Percentiles rank a stretch among this genome's conserved stretches.
Evolutionary conservation across 1,140 invertebrate species (phyloP).

Genomic region (Diploscapter pachys): DNA sequence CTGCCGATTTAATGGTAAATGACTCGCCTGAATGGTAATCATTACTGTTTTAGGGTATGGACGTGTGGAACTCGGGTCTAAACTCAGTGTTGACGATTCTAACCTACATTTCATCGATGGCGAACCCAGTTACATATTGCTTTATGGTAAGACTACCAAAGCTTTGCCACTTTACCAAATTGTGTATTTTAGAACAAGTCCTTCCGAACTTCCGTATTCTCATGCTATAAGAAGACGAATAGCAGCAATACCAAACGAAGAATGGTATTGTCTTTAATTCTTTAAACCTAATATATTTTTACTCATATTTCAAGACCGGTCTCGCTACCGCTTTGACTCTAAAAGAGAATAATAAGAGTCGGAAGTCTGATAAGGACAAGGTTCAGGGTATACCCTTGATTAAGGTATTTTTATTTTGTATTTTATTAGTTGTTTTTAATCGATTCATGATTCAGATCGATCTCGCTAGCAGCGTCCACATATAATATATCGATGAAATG

Average conservation of each 20-base stretch:
- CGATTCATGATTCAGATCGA: conserved; percentile 21
- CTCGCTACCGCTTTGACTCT: not conserved
- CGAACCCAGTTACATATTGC: conserved; percentile 88
- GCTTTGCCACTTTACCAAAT: no score
- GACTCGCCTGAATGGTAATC: not conserved
- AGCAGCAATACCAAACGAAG: not conserved
- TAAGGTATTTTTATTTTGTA: not conserved
- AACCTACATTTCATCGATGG: conserved; percentile 79
- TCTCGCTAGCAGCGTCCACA: conserved; percentile 24
- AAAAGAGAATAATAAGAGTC: conserved; percentile 5
- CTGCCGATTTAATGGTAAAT: conserved; percentile 63
- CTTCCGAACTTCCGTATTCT: conserved; percentile 21
- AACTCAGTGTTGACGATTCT: conserved; percentile 29
- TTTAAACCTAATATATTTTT: not conserved
- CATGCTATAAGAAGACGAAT: conserved; percentile 22
- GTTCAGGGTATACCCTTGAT: not conserved
- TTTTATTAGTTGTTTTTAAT: not conserved
- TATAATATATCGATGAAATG: conserved; percentile 7
- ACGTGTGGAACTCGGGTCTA: conserved; percentile 26
- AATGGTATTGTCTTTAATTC: not conserved
- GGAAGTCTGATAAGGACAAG: not conserved
- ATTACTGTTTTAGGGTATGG: conserved; percentile 67
- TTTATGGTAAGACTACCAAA: conserved; percentile 70
- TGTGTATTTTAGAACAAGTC: conserved; percentile 10
- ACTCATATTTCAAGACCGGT: conserved; percentile 1